Conservation (phyloP, 35 echinoderm and acorn worm species). For the Apostichopus californicus region DNA sequence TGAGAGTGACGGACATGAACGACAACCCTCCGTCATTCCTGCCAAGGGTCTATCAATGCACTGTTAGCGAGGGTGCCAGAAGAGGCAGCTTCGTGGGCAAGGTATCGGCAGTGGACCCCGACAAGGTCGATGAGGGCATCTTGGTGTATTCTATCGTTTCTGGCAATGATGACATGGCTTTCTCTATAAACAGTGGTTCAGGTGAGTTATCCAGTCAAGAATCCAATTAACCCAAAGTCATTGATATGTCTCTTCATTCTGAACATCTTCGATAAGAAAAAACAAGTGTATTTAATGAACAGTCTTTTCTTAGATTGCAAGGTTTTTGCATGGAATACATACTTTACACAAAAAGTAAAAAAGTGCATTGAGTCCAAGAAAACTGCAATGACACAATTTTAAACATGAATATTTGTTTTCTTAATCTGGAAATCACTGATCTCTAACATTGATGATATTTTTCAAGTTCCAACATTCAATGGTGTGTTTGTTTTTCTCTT, state of each 20-base stretch:
- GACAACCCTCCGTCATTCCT: conserved; percentile 91
- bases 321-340: too few species aligned
- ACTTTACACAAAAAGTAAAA: too few species aligned
- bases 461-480: too few species aligned
- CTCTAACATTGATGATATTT: too few species aligned
- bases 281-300: too few species aligned
- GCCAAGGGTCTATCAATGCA: conserved; percentile 62
- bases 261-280: background rate
- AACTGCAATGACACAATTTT: too few species aligned
- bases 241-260: background rate
- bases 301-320: too few species aligned
- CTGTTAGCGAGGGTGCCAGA: conserved; percentile 86
- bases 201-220: conserved; percentile 51
- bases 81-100: conserved; percentile 85
- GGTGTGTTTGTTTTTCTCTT: conserved; percentile 11
- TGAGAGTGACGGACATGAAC: conserved; percentile 84
- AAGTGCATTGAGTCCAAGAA: too few species aligned
- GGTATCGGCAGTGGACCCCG: conserved; percentile 84
- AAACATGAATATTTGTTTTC: too few species aligned
- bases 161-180: conserved; percentile 94
- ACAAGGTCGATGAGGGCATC: conserved; percentile 71
- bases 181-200: conserved; percentile 80
- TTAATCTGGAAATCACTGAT: too few species aligned
- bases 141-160: conserved; percentile 93
- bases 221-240: too few species aligned